phyloP scores from a whole-genome alignment of 2,797 vertebrate species.

The Potorous gilbertii region DNA sequence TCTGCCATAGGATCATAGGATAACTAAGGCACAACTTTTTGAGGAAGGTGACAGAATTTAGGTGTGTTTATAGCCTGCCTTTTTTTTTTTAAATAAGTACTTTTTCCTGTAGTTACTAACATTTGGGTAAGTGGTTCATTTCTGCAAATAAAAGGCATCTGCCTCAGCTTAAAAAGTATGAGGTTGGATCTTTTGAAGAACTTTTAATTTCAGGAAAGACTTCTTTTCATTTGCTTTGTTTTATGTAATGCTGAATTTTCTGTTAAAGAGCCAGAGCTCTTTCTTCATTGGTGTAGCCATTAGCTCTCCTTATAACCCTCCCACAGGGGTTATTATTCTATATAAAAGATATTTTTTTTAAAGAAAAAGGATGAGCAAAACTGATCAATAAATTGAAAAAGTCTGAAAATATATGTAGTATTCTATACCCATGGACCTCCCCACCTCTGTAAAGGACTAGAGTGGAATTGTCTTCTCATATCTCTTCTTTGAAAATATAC shows the following conservation, averaged over 20 bases:
- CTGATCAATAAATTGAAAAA: neutral
- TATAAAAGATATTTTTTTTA: neutral
- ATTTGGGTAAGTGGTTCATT: conserved; percentile 36
- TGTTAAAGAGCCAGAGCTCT: conserved; percentile 44
- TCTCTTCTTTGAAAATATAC: neutral
- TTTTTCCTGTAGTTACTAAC: conserved; percentile 47
- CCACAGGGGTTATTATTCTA: no score
- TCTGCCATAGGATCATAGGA: neutral
- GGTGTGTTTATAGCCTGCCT: conserved; percentile 4
- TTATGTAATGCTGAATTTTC: conserved; percentile 47
- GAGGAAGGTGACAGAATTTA: conserved; percentile 17
- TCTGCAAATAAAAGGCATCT: conserved; percentile 22
- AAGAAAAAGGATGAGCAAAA: neutral
- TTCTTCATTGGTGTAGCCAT: conserved; percentile 61
- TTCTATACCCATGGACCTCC: neutral
- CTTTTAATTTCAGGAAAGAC: conserved; percentile 57
- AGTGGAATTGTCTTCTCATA: neutral
- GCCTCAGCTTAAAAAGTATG: conserved; percentile 15
- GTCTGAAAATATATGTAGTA: neutral
- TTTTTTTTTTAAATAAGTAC: neutral
- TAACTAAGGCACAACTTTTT: neutral
- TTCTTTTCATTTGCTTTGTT: conserved; percentile 55
- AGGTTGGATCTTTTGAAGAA: neutral
- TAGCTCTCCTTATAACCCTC: neutral
- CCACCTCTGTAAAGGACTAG: neutral